Evolutionary conservation across 2,113 vertebrate genomes (phyloP), one percentile per base, ranked within the genome.

Genomic region (Leucoraja erinaceus): DNA sequence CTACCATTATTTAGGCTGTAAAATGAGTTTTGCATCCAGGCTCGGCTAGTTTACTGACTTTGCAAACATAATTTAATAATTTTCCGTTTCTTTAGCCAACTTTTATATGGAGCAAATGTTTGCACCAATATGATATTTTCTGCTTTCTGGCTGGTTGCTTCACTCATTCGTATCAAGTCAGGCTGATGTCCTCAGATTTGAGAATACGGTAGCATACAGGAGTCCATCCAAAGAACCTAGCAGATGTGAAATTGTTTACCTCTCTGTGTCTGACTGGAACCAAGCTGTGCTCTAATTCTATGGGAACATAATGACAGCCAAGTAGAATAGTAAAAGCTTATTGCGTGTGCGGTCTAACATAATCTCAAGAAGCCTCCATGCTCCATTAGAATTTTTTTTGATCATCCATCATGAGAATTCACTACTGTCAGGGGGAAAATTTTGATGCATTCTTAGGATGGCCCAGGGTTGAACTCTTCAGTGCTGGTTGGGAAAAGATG

Each of bases 301-400:
- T 16, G 59, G 66, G 90, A 91, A 74, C 20, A 47, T 91, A 68
- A 47, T 91, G 90, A 47, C 90, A 91, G 22, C 18, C 90, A 70
- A 11, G 25, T 33, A 74, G 66, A 54, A 33, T 91, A 66, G 90
- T 54, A 70, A 68, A 91, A 91, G 72, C 38, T 38, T 38, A 72
- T 72, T 91, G 90, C 66, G 72, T 91, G 68, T 91, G 66, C 72
- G 66, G 90, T 91, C 38, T 38, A 72, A 72, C 31, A 91, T n/a
- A 22, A 72, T 91, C 90, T 70, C 16, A 47, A 70, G 38, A 72
- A 91, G 33, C 33, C 28, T 74, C 68, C 22, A 91, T 88, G 84
- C 59, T 88, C 61, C n/a, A 14, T 91, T 68, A 91, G 68, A 16
- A 68, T 0, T 31, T 54, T 72, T 66, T 88, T 91, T 91, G 88